phyloP scores from a whole-genome alignment of 2,113 vertebrate genomes.

The Mesoclemmys tuberculata region DNA sequence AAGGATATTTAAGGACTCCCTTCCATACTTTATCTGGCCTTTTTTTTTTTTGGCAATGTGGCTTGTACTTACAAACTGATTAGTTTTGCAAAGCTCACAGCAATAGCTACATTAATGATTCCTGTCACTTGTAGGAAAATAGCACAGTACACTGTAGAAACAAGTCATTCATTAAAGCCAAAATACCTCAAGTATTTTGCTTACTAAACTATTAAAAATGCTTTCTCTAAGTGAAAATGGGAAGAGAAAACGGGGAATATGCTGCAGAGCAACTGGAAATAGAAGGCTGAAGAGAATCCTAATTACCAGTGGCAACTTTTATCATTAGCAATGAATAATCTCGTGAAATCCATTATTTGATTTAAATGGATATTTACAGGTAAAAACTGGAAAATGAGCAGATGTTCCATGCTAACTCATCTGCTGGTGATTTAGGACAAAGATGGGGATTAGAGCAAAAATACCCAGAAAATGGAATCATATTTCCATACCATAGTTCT shows the following conservation, averaged over 20 bases:
- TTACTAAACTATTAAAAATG: not conserved
- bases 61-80: not conserved
- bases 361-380: not conserved
- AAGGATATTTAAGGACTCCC: constrained; percentile 55
- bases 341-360: not conserved
- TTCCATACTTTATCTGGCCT: constrained; percentile 60
- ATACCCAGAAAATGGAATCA: no score
- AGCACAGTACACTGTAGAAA: not conserved
- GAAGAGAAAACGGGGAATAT: rapidly evolving
- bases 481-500: rapidly evolving
- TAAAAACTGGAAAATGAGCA: not conserved
- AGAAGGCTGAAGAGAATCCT: not conserved
- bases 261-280: constrained; percentile 4
- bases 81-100: constrained; percentile 44
- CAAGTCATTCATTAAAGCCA: not conserved
- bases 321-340: no score
- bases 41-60: constrained; percentile 1
- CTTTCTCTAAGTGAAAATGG: not conserved
- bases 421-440: no score
- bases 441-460: not conserved
- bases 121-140: constrained; percentile 35
- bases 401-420: not conserved
- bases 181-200: not conserved
- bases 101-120: constrained; percentile 10
- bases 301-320: not conserved